Percentiles rank a stretch among this genome's conserved stretches.
phyloP scores from a whole-genome alignment of 2,113 vertebrate genomes.

The Eulemur rufifrons region DNA sequence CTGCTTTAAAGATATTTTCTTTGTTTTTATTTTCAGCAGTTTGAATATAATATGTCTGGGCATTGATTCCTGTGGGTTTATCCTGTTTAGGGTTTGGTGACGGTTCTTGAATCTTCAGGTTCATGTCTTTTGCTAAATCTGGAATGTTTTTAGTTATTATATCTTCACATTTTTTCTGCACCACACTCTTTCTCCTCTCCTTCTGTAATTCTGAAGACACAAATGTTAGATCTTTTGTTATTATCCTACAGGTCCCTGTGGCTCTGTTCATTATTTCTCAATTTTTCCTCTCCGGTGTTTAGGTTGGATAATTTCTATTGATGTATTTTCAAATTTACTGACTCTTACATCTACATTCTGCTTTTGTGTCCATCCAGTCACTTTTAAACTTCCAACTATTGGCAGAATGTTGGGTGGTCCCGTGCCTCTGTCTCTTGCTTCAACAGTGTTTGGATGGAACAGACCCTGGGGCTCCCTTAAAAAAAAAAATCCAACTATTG shows the following conservation, averaged over 20 bases:
- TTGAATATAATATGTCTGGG: not conserved
- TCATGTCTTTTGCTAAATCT: conserved; percentile 14
- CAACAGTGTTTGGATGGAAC: no score
- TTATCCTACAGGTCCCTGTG: not conserved
- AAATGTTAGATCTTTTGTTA: not conserved
- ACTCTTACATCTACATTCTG: not conserved
- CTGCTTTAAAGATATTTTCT: not conserved
- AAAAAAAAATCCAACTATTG: not conserved
- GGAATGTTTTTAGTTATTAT: conserved; percentile 37
- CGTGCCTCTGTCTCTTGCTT: no score
- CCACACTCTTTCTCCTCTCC: not conserved
- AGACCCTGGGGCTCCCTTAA: no score
- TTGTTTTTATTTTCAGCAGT: not conserved
- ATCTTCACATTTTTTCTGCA: not conserved
- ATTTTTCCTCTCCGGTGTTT: conserved; percentile 13
- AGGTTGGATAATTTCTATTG: conserved; percentile 5
- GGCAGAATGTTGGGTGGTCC: no score
- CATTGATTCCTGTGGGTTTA: conserved; percentile 24
- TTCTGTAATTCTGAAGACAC: not conserved
- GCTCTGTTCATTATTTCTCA: conserved; percentile 1
- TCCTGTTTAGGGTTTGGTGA: not conserved
- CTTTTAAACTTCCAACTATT: no score
- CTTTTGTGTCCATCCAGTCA: not conserved
- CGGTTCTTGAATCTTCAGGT: not conserved
- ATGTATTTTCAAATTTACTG: conserved; percentile 6